phyloP scores from a whole-genome alignment of 2,113 vertebrate genomes.

The Podocnemis expansa region DNA sequence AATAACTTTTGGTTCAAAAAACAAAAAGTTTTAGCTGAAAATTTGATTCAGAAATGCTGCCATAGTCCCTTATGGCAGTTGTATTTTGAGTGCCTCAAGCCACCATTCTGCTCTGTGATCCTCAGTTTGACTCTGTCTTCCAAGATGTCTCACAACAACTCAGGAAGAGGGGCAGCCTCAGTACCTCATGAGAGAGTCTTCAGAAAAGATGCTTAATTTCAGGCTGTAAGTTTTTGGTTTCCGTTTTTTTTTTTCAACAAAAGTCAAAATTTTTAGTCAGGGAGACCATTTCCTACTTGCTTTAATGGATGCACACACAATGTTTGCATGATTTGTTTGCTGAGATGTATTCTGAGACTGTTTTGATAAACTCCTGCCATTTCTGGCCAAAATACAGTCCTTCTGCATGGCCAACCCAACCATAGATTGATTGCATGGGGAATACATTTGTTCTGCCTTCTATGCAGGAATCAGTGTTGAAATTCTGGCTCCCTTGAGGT shows the following conservation, averaged over 20 bases:
- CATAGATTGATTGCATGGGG: background rate
- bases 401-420: background rate
- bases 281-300: background rate
- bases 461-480: background rate
- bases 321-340: background rate
- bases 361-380: background rate
- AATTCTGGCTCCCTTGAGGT: background rate
- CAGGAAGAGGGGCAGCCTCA: background rate
- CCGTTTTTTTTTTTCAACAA: background rate
- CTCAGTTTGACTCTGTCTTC: background rate
- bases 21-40: fast-evolving
- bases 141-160: background rate
- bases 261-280: background rate
- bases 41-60: background rate
- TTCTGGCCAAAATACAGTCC: background rate
- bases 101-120: background rate
- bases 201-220: background rate
- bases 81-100: background rate
- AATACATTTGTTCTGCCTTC: background rate
- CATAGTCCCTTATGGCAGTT: background rate
- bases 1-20: background rate
- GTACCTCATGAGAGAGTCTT: background rate
- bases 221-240: background rate
- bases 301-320: background rate
- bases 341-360: background rate